phyloP scores from a whole-genome alignment of 2,113 vertebrate species.

The Desmodus rotundus region DNA sequence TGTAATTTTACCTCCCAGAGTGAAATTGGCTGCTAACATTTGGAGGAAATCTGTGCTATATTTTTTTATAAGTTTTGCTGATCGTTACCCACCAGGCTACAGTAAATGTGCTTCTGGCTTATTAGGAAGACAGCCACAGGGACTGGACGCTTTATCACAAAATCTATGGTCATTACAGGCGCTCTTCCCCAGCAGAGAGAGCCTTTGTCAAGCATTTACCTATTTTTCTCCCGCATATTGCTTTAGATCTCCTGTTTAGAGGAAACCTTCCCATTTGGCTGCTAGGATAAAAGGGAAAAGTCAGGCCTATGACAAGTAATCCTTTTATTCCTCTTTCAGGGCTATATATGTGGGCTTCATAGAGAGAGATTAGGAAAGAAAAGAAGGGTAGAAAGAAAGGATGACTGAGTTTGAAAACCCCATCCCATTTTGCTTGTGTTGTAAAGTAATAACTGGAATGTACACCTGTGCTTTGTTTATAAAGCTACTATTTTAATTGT shows the following conservation, averaged over 20 bases:
- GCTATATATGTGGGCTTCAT: not conserved
- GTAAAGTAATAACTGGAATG: not conserved
- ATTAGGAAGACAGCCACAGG: constrained; percentile 66
- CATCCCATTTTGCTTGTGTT: not conserved
- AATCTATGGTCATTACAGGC: constrained; percentile 50
- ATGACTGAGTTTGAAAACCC: not conserved
- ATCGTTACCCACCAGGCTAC: constrained; percentile 69
- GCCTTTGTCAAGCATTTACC: constrained; percentile 54
- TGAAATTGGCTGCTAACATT: constrained; percentile 78
- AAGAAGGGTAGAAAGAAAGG: not conserved
- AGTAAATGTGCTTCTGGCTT: constrained; percentile 71
- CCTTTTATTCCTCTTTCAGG: constrained; percentile 16
- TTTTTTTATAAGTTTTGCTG: constrained; percentile 71
- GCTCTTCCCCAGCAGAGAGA: constrained; percentile 59
- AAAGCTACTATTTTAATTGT: not conserved
- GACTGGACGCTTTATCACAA: constrained; percentile 57
- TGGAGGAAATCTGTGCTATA: constrained; percentile 72
- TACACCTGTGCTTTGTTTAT: not conserved
- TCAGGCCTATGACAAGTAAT: not conserved
- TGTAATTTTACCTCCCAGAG: constrained; percentile 76
- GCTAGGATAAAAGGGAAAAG: constrained; percentile 44
- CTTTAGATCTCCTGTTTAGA: constrained; percentile 56
- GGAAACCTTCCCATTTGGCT: constrained; percentile 6
- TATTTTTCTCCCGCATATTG: constrained; percentile 46
- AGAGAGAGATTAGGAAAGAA: not conserved